Conservation (phyloP, 2,888 invertebrate genomes). For the Pheosia gnoma region DNA sequence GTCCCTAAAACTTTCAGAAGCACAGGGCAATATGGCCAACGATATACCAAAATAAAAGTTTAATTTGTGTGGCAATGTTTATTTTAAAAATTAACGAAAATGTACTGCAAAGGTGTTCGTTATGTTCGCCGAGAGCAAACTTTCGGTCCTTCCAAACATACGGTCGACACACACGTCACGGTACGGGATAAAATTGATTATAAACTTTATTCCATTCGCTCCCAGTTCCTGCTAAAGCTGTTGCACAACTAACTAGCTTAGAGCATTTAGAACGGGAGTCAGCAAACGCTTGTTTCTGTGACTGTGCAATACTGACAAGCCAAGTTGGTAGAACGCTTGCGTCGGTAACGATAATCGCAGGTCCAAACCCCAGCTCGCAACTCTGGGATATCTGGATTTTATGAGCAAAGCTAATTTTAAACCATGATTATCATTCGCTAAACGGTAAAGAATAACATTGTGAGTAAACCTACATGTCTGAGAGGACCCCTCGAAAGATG, state of each 20-base stretch:
- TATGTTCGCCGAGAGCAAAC: constrained; percentile 35
- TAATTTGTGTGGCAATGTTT: constrained; percentile 42
- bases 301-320: too few relatives aligned
- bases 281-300: too few relatives aligned
- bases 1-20: not conserved
- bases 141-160: constrained; percentile 60
- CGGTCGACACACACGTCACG: constrained; percentile 50
- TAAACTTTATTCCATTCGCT: constrained; percentile 50
- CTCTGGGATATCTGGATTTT: too few relatives aligned
- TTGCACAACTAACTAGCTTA: not conserved
- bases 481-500: too few relatives aligned
- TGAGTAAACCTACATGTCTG: too few relatives aligned
- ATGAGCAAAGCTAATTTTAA: too few relatives aligned
- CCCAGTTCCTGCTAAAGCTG: not conserved
- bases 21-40: constrained; percentile 17
- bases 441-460: too few relatives aligned
- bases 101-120: constrained; percentile 22
- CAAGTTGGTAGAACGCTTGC: too few relatives aligned
- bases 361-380: too few relatives aligned
- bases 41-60: constrained; percentile 47
- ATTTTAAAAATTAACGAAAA: constrained; percentile 48
- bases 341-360: too few relatives aligned
- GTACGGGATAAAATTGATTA: constrained; percentile 67
- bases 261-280: too few relatives aligned
- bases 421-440: too few relatives aligned